Conservation (phyloP, 2,113 vertebrate species). For the Picathartes gymnocephalus region DNA sequence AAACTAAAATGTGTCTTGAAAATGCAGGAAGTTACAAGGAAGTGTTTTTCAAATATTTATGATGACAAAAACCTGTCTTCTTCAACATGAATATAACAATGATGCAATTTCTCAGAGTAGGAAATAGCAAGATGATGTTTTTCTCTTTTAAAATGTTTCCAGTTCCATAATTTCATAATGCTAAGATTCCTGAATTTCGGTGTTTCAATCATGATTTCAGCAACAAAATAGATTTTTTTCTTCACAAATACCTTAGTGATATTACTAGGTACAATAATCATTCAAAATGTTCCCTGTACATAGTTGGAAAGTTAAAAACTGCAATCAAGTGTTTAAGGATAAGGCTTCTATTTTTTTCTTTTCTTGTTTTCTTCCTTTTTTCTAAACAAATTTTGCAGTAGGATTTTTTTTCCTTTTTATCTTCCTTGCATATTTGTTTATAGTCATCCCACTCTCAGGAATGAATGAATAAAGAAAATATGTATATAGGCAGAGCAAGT, state of each 20-base stretch:
- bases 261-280: neutral
- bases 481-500: rapidly evolving
- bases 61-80: neutral
- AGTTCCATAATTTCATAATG: neutral
- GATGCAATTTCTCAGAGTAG: neutral
- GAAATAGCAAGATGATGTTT: neutral
- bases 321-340: neutral
- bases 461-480: neutral
- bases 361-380: neutral
- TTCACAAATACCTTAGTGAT: neutral
- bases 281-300: neutral
- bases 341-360: neutral
- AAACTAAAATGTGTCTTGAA: neutral
- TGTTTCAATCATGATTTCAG: neutral
- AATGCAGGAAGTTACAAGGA: neutral
- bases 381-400: neutral
- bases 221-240: neutral
- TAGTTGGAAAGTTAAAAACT: neutral
- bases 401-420: no score
- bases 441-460: neutral
- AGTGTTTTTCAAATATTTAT: neutral
- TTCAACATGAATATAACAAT: neutral
- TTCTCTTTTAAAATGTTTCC: neutral
- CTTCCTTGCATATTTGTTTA: neutral
- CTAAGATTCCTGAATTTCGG: neutral